Conservation (phyloP, 2,797 vertebrate species). For the Lacerta agilis region DNA sequence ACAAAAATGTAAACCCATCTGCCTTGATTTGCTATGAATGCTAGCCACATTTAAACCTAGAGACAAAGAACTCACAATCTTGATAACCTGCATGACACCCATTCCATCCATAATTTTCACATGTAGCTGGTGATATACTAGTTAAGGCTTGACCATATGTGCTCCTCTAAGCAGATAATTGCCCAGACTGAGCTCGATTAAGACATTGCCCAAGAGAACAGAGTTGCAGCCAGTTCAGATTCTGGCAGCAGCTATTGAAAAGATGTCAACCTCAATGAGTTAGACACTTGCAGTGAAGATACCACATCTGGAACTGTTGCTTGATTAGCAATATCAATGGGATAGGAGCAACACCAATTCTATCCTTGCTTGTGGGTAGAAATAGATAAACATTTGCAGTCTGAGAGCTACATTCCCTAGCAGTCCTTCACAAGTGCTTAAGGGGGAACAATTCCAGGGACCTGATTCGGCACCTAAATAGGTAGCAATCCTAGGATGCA, state of each 20-base stretch:
- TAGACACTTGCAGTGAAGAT: not conserved
- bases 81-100: not conserved
- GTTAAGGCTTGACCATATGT: not conserved
- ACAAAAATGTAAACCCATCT: not conserved
- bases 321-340: not conserved
- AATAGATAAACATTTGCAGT: no score
- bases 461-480: no score
- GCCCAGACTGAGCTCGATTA: not conserved
- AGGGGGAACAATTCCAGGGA: no score
- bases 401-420: no score
- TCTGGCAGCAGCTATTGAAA: not conserved
- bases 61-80: not conserved
- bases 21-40: not conserved
- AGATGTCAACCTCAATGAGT: no score
- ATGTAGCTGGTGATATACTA: not conserved
- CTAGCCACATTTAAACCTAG: not conserved
- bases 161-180: not conserved
- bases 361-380: no score
- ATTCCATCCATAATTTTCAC: not conserved
- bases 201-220: not conserved
- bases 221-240: not conserved
- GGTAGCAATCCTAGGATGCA: no score
- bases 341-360: no score
- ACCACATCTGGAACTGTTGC: not conserved
- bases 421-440: no score